A percentile compares a stretch with the other conserved stretches of the same genome.
Evolutionary conservation across 2,888 invertebrate species (phyloP).

Genomic region (Diarsia brunnea): DNA sequence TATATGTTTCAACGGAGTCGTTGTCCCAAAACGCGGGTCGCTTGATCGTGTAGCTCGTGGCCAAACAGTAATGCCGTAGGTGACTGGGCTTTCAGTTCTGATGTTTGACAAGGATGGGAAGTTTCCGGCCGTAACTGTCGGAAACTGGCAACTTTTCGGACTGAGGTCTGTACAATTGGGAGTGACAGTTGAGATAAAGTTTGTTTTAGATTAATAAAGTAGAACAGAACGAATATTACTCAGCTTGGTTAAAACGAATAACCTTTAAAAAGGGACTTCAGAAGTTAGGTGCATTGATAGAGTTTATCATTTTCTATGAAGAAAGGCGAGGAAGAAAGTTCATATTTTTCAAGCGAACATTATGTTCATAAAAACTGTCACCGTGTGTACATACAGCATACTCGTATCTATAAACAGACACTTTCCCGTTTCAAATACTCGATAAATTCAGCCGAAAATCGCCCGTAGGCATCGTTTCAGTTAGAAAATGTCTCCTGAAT

Average conservation of each 20-base stretch:
- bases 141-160: slow-evolving; percentile 32
- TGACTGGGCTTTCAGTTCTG: slow-evolving; percentile 31
- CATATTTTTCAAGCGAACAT: neutral
- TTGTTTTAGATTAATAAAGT: slow-evolving; percentile 3
- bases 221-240: neutral
- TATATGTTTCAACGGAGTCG: neutral
- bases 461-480: slow-evolving; percentile 21
- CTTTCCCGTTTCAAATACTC: neutral
- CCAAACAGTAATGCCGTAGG: slow-evolving; percentile 34
- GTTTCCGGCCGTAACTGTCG: slow-evolving; percentile 27
- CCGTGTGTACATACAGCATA: too few species aligned
- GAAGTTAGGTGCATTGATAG: neutral
- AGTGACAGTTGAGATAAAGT: slow-evolving; percentile 22
- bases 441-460: slow-evolving; percentile 3
- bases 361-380: too few species aligned
- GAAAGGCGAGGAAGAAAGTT: neutral
- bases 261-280: neutral
- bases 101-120: slow-evolving; percentile 42
- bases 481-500: slow-evolving; percentile 53
- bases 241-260: neutral
- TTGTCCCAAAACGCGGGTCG: neutral
- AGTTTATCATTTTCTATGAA: neutral
- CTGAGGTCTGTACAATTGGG: neutral
- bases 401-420: neutral
- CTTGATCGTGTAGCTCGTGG: neutral